Base-by-base conservation (phyloP, 2,888 invertebrate species). In the Apamea epomidion region DNA sequence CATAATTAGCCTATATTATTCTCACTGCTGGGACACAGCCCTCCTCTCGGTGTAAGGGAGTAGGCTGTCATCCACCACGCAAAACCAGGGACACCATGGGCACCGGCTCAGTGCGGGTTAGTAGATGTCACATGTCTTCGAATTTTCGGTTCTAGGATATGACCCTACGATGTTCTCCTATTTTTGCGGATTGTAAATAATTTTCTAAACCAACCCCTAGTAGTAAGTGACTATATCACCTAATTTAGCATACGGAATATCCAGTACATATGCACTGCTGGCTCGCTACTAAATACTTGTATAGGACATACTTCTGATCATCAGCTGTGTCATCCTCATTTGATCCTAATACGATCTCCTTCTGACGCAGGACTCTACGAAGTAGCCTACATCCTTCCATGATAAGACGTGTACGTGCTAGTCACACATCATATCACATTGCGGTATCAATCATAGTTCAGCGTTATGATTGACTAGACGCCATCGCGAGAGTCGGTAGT, bases 391-490 rank as follows among this genome's bases (percentile, higher is more conserved):
- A 58, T 72, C 42, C 76, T 60, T 71, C 62, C 48, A 82, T 21
- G 60, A 16, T 78, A 48, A 48, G 72, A 72, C 67, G 45, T 83
- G 8, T 72, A 25, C 74, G 60, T 74, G 70, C 65, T 74, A 70
- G 60, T 68, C 29, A 45, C 29, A 45, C 32, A 74, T 79, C 48
- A 51, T 65, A 83, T 70, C 51, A 60, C 10, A 73, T 82, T 69
- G 42, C 69, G 29, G n/a, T 65, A 79, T 60, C 58, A 51, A 60
- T 79, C 32, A 51, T 42, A 64, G n/a, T 72, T 37, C 54, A 79
- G 67, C 60, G 45, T 71, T 37, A 68, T 70, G 16, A 84, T 82
- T 67, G 65, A 67, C 16, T 82, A 54, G 83, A 72, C 76, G 62
- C 21, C 45, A 37, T 74, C n/a, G 37, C 65, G n/a, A 45, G 68